These are phyloP conservation scores for western clawed frog (Xenopus tropicalis) DNA, from an alignment of 2,113 vertebrate species.

Conservation along the genomic window UCB_Xtro_10.0 CM004445.2:100365001-100365500, in stretches of 20 bases:
- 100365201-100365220: slow-evolving; percentile 34
- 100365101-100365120: slow-evolving; percentile 57
- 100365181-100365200: slow-evolving; percentile 57
- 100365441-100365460: too few species aligned
- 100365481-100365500: too few species aligned
- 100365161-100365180: slow-evolving; percentile 56
- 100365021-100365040: slow-evolving; percentile 40
- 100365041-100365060: slow-evolving; percentile 52
- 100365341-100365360: too few species aligned
- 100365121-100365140: slow-evolving; percentile 58
- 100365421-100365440: too few species aligned
- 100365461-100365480: too few species aligned
- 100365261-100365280: neutral
- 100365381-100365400: too few species aligned
- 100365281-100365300: too few species aligned
- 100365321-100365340: too few species aligned
- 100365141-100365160: slow-evolving; percentile 48
- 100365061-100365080: slow-evolving; percentile 54
- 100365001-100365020: neutral
- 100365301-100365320: too few species aligned
- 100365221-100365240: neutral
- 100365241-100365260: neutral
- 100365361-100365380: too few species aligned
- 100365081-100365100: slow-evolving; percentile 60
- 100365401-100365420: too few species aligned